Percentiles rank a stretch among this genome's conserved stretches.
Conservation (phyloP, 2,888 invertebrate species). For the Sminthurinus aureus region DNA sequence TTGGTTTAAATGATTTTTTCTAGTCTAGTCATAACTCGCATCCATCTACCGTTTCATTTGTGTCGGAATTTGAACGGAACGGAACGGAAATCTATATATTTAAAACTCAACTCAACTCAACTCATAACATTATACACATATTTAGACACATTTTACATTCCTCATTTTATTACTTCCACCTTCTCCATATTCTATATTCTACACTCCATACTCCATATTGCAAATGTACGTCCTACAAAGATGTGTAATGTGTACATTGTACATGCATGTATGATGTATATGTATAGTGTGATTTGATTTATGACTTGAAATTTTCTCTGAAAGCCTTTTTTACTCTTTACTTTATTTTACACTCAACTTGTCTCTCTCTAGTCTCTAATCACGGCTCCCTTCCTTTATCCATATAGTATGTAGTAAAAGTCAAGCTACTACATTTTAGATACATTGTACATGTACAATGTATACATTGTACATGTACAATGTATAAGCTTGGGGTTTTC, state of each 20-base stretch:
- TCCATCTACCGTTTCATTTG: too few species aligned
- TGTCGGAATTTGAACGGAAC: too few species aligned
- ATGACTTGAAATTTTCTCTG: slow-evolving; percentile 40
- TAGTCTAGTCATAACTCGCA: too few species aligned
- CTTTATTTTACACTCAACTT: not conserved
- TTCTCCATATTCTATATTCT: not conserved
- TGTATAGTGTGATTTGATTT: slow-evolving; percentile 38
- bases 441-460: too few species aligned
- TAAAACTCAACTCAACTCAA: too few species aligned
- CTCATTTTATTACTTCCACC: not conserved
- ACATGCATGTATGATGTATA: not conserved
- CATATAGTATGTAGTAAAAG: not conserved
- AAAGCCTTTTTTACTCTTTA: slow-evolving; percentile 26
- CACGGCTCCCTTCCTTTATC: not conserved
- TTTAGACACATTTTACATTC: too few species aligned
- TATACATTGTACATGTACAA: too few species aligned
- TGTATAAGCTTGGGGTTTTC: not conserved
- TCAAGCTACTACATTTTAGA: too few species aligned
- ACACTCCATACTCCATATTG: not conserved
- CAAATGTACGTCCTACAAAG: not conserved
- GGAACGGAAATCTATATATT: too few species aligned
- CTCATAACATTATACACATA: too few species aligned
- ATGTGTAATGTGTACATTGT: not conserved
- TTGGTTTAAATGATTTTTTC: too few species aligned
- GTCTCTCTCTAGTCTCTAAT: not conserved